These are phyloP conservation scores for Eilema griseolum DNA, from an alignment of 2,888 invertebrate genomes.

Conservation along the genomic window DNA sequence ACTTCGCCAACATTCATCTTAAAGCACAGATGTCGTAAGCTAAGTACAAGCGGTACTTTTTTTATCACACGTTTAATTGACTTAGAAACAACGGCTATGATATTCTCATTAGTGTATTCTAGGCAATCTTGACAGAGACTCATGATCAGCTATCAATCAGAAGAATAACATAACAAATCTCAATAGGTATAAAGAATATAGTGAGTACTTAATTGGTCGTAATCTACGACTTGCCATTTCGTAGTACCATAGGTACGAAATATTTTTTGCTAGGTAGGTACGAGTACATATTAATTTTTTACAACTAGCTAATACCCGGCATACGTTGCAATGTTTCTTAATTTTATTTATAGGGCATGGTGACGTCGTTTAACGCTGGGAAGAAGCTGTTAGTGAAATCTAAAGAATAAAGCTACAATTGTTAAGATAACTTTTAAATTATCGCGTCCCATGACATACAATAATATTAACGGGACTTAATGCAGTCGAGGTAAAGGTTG, in stretches of 20 bases:
- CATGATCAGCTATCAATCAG: conserved; percentile 11
- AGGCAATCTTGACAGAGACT: conserved; percentile 6
- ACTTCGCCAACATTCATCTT: not conserved
- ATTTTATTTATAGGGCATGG: no score
- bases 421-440: no score
- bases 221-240: conserved; percentile 2
- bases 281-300: no score
- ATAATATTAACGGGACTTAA: no score
- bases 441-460: no score
- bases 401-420: no score
- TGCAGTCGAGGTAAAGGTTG: no score
- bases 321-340: no score
- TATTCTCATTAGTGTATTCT: conserved; percentile 4
- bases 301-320: no score
- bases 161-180: not conserved
- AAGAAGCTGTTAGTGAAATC: no score
- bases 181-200: conserved; percentile 1
- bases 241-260: not conserved
- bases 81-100: not conserved
- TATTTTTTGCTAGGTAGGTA: not conserved
- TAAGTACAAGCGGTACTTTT: not conserved
- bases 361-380: no score
- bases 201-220: not conserved
- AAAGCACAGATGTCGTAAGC: not conserved
- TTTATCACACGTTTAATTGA: not conserved